phyloP scores from a whole-genome alignment of 92 coral and sea anemone genomes.

The Palythoa grandiflora region DNA sequence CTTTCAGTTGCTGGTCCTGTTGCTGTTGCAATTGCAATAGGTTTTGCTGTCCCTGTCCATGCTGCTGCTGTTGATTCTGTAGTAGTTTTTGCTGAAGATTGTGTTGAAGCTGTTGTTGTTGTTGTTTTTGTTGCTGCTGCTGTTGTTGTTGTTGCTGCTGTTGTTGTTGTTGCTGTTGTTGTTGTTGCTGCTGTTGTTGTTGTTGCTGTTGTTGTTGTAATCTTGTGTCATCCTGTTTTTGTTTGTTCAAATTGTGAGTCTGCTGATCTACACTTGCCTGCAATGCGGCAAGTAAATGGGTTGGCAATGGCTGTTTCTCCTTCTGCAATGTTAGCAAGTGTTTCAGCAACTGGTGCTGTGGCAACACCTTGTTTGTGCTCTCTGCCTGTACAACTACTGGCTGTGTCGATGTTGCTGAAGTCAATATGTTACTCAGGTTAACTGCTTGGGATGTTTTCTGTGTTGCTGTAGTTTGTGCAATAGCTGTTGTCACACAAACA shows the following conservation, averaged over 20 bases:
- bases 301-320: conserved; percentile 50
- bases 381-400: conserved; percentile 25
- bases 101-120: conserved; percentile 56
- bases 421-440: conserved; percentile 13
- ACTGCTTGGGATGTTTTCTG: conserved; percentile 13
- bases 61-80: conserved; percentile 2
- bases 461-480: conserved; percentile 6
- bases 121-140: conserved; percentile 58
- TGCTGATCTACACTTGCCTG: conserved; percentile 39
- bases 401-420: conserved; percentile 28
- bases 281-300: conserved; percentile 37
- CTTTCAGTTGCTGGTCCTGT: neutral
- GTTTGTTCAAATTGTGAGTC: conserved; percentile 45
- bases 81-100: conserved; percentile 22
- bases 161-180: conserved; percentile 59
- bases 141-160: conserved; percentile 57
- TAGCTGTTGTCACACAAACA: neutral
- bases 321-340: conserved; percentile 37
- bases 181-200: conserved; percentile 57
- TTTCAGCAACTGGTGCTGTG: conserved; percentile 34
- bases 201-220: conserved; percentile 47
- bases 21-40: conserved; percentile 26
- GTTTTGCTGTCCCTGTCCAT: neutral
- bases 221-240: conserved; percentile 44
- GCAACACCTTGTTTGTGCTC: neutral